Base-by-base conservation (phyloP, 2,797 vertebrate species). In the Telmatherina bonti region DNA sequence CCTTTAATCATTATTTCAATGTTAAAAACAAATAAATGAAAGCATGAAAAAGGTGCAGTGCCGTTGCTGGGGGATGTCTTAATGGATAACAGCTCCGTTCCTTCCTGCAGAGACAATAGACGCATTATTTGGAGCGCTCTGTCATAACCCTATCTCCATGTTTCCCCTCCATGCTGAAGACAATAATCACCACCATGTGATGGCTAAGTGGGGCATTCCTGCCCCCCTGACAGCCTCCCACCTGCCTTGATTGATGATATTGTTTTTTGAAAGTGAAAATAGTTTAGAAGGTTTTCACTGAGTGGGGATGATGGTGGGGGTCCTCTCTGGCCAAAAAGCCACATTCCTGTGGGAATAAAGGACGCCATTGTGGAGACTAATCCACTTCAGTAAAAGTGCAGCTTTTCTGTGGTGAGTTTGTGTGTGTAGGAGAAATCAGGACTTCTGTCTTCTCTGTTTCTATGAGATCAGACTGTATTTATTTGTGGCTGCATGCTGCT, bases 191-290 rank as follows among this genome's bases (percentile, higher is more conserved):
- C 64, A 24, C 90, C 91, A 92, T 89, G 91, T 91, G 90, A 93
- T 26, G 70, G 83, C 81, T 91, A 89, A 88, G 87, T 84, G 86
- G 88, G 85, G 83, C 87, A 77, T 91, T 90, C 82, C 79, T 80
- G 72, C 22, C 72, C 63, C 76, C 80, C 79, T 85, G 90, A 90
- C 89, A 90, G 87, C 87, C 67, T 38, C 85, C 88, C 89, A 89
- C 83, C 90, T 85, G 82, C 78, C 74, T 73, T 94, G 93, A 94
- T 94, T 93, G 92, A 95, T 94, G 92, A 93, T 94, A 92, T 93
- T 93, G 90, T 93, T 93, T 93, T 93, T 85, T 87, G 91, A 90
- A 89, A 91, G 84, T 87, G 89, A 91, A 91, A 93, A 91, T 90
- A 85, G 82, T 88, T 80, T 8, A 2, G 76, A 84, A 89, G 82